These are phyloP conservation scores for Sprattus sprattus DNA, from an alignment of 2,113 vertebrate species.

Conservation along the genomic window DNA sequence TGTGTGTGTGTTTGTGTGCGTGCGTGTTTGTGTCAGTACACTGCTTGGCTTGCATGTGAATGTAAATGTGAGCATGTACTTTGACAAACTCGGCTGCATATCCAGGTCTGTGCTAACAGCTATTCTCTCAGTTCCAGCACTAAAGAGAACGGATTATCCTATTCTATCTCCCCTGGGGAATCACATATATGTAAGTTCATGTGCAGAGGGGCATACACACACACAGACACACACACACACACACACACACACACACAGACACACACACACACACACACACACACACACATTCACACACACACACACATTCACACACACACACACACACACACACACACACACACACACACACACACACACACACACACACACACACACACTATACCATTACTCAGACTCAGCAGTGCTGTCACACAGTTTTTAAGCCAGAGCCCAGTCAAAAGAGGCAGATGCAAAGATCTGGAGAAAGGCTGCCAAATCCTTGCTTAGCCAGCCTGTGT, in stretches of 20 bases:
- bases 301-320: slow-evolving; percentile 9
- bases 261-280: slow-evolving; percentile 10
- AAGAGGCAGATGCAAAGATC: slow-evolving; percentile 9
- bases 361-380: slow-evolving; percentile 12
- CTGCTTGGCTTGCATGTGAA: not conserved
- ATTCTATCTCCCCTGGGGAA: slow-evolving; percentile 9
- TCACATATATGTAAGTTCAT: slow-evolving; percentile 11
- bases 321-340: slow-evolving; percentile 19
- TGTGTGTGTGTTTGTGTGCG: not conserved
- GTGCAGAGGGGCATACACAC: not conserved
- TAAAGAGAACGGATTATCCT: slow-evolving; percentile 13
- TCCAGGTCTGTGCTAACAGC: not conserved
- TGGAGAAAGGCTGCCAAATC: slow-evolving; percentile 4
- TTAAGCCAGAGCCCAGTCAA: not conserved
- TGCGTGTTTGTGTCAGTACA: not conserved
- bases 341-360: slow-evolving; percentile 18
- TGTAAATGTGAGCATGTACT: not conserved
- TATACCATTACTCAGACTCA: not conserved
- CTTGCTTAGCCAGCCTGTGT: slow-evolving; percentile 1
- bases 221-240: slow-evolving; percentile 14
- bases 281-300: slow-evolving; percentile 9
- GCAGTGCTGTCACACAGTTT: slow-evolving; percentile 12
- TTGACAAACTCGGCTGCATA: not conserved
- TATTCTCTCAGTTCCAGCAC: not conserved
- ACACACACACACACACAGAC: not conserved